Base-by-base conservation (phyloP, 2,888 invertebrate genomes). In the Cephalotes varians region DNA sequence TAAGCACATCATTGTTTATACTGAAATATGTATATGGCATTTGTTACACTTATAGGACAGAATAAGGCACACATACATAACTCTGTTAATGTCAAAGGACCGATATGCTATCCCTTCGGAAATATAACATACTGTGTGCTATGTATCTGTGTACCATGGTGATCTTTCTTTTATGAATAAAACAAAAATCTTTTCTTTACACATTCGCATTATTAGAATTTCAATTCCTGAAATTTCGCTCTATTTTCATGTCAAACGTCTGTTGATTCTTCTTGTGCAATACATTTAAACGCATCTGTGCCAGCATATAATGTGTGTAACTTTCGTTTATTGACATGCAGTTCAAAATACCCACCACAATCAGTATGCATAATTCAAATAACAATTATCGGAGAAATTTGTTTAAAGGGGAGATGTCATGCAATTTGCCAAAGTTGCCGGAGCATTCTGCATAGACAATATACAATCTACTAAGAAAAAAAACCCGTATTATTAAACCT, bases 241-340 rank as follows among this genome's bases (percentile, higher is more conserved):
- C 92, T 92, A 93, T 93, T 89, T 90, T 93, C 93, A 93, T 93
- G 93, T 93, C 93, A 93, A 93, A 93, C 93, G 92, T 92, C 93
- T 92, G 92, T 93, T 91, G 91, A 92, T 88, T 92, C 90, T 90
- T 88, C 85, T 90, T 92, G 93, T 93, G 93, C 93, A 92, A 88
- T 92, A 92, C 93, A 93, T 92, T 93, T 93, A 93, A 93, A 93
- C 93, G 93, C 92, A 93, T 93, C 93, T 93, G 93, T 93, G 93
- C 93, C 93, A 93, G 92, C 93, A 92, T 93, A 90, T 86, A 86
- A 87, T 86, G 85, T 89, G 85, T 88, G 76, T 86, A 82, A 85
- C 69, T 80, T 79, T 83, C 73, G 79, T 72, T 83, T 82, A 65
- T 88, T 60, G 67, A 69, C 91, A 92, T 92, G 92, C 92, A 91